Percentiles rank a stretch among this genome's conserved stretches.
Conservation (phyloP, 30 jellyfish, hydroid and myxozoan species). For the Hydractinia echinata region DNA sequence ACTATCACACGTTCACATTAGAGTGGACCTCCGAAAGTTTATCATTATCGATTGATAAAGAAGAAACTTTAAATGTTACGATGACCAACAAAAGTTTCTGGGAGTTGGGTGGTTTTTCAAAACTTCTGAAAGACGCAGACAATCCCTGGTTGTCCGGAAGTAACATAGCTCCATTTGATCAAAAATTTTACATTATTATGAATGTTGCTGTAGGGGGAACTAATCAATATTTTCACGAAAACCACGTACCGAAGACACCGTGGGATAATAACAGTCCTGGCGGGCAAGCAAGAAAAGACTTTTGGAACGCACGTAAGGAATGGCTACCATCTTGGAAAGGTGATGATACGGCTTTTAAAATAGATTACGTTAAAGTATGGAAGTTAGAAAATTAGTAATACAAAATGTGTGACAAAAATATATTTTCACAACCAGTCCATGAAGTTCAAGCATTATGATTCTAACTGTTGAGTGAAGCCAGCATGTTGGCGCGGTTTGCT, state of each 20-base stretch:
- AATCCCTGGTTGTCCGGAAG: constrained; percentile 68
- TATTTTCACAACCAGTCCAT: too few relatives aligned
- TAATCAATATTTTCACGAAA: constrained; percentile 49
- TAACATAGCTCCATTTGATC: constrained; percentile 80
- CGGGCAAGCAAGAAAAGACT: constrained; percentile 51
- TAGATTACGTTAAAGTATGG: constrained; percentile 72
- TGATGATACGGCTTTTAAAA: constrained; percentile 65
- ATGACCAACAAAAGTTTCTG: constrained; percentile 60
- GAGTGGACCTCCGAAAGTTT: constrained; percentile 52
- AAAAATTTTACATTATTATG: constrained; percentile 53
- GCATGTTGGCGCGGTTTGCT: too few relatives aligned
- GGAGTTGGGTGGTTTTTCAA: constrained; percentile 53
- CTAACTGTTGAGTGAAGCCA: too few relatives aligned
- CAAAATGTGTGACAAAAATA: too few relatives aligned
- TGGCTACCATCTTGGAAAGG: constrained; percentile 80
- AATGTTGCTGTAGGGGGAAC: constrained; percentile 82
- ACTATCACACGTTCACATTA: constrained; percentile 44
- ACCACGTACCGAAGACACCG: constrained; percentile 46
- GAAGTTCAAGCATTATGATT: too few relatives aligned
- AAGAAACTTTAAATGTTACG: constrained; percentile 52
- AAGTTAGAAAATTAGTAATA: constrained; percentile 21
- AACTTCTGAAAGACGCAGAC: constrained; percentile 16
- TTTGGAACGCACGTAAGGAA: constrained; percentile 61
- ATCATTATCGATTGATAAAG: constrained; percentile 52
- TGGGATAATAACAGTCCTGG: constrained; percentile 44